phyloP scores from a whole-genome alignment of 2,888 invertebrate genomes.

The Napeogenes inachia region DNA sequence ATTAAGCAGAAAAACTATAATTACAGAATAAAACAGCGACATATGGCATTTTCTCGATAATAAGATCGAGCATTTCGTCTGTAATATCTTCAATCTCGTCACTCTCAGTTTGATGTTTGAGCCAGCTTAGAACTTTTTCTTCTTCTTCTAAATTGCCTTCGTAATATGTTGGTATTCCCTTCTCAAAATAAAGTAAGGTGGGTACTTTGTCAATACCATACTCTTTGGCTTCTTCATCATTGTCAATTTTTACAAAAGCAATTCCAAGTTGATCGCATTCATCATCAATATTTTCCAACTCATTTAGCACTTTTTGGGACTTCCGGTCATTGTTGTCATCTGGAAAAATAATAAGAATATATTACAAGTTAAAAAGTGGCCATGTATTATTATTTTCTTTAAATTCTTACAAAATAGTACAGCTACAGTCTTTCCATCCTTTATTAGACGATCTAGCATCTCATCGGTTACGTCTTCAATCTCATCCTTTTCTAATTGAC shows the following conservation, averaged over 20 bases:
- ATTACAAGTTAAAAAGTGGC: slow-evolving; percentile 16
- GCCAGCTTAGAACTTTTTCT: slow-evolving; percentile 91
- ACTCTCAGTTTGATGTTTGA: slow-evolving; percentile 88
- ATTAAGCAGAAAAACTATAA: slow-evolving; percentile 46
- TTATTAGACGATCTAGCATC: slow-evolving; percentile 92
- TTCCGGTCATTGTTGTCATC: slow-evolving; percentile 94
- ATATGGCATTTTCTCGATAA: slow-evolving; percentile 91
- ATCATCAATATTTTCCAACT: slow-evolving; percentile 95
- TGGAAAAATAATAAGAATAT: slow-evolving; percentile 48
- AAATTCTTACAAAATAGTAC: slow-evolving; percentile 90
- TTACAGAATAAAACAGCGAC: slow-evolving; percentile 95
- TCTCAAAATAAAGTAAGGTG: slow-evolving; percentile 88
- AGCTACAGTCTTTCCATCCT: slow-evolving; percentile 91
- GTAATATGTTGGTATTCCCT: slow-evolving; percentile 84
- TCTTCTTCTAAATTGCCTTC: slow-evolving; percentile 93
- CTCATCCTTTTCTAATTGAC: slow-evolving; percentile 93
- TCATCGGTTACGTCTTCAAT: slow-evolving; percentile 97
- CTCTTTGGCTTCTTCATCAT: slow-evolving; percentile 91
- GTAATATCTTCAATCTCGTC: slow-evolving; percentile 97
- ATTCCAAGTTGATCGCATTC: slow-evolving; percentile 93
- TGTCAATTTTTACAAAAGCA: slow-evolving; percentile 94
- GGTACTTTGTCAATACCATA: slow-evolving; percentile 94
- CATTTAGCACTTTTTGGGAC: slow-evolving; percentile 89
- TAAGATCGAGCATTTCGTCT: slow-evolving; percentile 94
- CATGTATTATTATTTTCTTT: slow-evolving; percentile 4